These are phyloP conservation scores for Amaurobius ferox DNA, from an alignment of 2,888 invertebrate genomes.

Conservation along the genomic window DNA sequence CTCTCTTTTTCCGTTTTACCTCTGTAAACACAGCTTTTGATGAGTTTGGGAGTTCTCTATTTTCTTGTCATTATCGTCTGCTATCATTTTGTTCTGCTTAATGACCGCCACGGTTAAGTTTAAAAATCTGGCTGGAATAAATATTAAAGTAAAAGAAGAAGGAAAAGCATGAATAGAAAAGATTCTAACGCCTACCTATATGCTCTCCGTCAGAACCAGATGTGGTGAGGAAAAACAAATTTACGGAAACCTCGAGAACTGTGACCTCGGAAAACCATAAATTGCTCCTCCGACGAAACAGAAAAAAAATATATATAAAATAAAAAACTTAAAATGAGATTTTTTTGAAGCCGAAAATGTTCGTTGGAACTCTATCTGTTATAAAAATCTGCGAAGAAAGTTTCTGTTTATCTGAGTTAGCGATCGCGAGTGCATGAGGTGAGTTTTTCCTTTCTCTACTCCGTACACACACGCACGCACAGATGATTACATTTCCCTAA, in stretches of 20 bases:
- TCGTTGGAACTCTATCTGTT: constrained; percentile 44
- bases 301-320: constrained; percentile 22
- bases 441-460: constrained; percentile 14
- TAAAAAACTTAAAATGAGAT: constrained; percentile 30
- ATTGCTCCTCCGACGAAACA: constrained; percentile 35
- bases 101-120: not conserved
- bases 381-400: constrained; percentile 42
- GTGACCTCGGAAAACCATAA: constrained; percentile 62
- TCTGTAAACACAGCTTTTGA: constrained; percentile 11
- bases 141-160: not conserved
- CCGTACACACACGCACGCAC: too few relatives aligned
- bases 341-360: constrained; percentile 30
- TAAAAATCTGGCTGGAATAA: not conserved
- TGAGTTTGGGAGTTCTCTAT: not conserved
- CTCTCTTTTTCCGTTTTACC: constrained; percentile 5
- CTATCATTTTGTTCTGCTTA: constrained; percentile 17
- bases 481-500: constrained; percentile 32
- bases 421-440: constrained; percentile 22
- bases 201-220: constrained; percentile 51
- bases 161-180: constrained; percentile 4
- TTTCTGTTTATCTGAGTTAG: constrained; percentile 23
- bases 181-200: constrained; percentile 28
- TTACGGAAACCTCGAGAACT: constrained; percentile 52
- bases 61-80: not conserved
- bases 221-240: constrained; percentile 43